A percentile compares a stretch with the other conserved stretches of the same genome.
Conservation (phyloP, 2,888 invertebrate genomes). For the Cryptus viduatorius region DNA sequence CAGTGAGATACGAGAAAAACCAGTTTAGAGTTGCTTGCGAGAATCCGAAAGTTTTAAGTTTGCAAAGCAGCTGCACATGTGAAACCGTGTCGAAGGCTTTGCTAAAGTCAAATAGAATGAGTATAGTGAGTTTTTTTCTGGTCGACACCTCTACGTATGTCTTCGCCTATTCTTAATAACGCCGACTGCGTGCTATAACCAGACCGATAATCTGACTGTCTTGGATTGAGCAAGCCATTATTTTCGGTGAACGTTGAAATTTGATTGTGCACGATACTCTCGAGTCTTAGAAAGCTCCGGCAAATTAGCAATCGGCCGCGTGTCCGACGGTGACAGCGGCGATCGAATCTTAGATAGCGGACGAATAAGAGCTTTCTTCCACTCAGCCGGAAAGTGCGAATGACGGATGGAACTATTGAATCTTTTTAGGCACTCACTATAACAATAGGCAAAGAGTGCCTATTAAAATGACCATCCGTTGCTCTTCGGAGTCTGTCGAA, state of each 20-base stretch:
- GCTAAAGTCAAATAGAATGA: too few species aligned
- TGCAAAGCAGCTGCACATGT: neutral
- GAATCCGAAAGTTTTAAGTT: slow-evolving; percentile 6
- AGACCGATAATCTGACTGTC: slow-evolving; percentile 21
- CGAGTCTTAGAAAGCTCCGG: slow-evolving; percentile 47
- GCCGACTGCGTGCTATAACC: slow-evolving; percentile 33
- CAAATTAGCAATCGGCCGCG: slow-evolving; percentile 46
- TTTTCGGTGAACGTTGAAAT: neutral
- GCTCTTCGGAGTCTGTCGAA: too few species aligned
- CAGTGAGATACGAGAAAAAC: slow-evolving; percentile 1
- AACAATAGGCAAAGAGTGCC: too few species aligned
- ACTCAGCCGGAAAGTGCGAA: neutral
- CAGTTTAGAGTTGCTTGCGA: neutral
- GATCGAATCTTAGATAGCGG: slow-evolving; percentile 21
- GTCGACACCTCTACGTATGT: slow-evolving; percentile 35
- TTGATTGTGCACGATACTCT: slow-evolving; percentile 23
- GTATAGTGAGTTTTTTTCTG: slow-evolving; percentile 4
- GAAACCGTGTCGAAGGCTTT: too few species aligned
- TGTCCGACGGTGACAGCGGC: slow-evolving; percentile 26
- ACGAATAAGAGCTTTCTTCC: slow-evolving; percentile 17
- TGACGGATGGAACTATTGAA: neutral
- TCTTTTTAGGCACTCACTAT: too few species aligned
- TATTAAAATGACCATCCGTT: too few species aligned
- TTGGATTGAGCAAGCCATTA: neutral
- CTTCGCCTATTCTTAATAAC: slow-evolving; percentile 23